Evolutionary conservation across 2,888 invertebrate genomes (phyloP).

Genomic region (Platerodrilus igneus): DNA sequence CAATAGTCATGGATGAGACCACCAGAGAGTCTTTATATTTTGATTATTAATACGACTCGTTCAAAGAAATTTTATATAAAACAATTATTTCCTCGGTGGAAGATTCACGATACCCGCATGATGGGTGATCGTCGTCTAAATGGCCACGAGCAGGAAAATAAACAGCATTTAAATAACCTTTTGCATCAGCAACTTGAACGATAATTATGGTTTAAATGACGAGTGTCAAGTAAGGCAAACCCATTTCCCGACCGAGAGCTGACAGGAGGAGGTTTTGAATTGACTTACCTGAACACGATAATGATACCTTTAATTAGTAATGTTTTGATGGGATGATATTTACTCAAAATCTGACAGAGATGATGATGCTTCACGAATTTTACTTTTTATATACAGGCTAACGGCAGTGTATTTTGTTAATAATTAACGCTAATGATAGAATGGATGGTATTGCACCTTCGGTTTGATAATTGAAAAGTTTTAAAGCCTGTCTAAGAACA

Average conservation of each 20-base stretch:
- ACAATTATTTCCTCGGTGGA: too few relatives aligned
- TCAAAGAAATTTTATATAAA: too few relatives aligned
- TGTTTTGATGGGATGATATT: conserved; percentile 45
- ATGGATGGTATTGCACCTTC: too few relatives aligned
- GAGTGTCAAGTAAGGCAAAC: conserved; percentile 38
- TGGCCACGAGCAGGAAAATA: conserved; percentile 37
- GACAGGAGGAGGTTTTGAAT: conserved; percentile 36
- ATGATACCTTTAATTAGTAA: conserved; percentile 47
- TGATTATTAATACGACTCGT: conserved; percentile 1
- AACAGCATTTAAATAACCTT: conserved; percentile 37
- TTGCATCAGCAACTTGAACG: conserved; percentile 35
- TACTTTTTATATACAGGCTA: too few relatives aligned
- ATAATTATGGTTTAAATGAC: conserved; percentile 42
- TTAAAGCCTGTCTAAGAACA: too few relatives aligned
- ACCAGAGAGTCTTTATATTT: conserved; percentile 12
- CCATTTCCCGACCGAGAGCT: conserved; percentile 35
- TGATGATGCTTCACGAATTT: too few relatives aligned
- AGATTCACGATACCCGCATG: too few relatives aligned
- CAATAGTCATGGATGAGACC: conserved; percentile 15
- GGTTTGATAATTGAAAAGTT: too few relatives aligned
- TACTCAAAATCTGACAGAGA: conserved; percentile 41
- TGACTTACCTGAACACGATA: conserved; percentile 44
- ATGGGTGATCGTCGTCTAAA: too few relatives aligned
- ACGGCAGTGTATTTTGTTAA: too few relatives aligned
- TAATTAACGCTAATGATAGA: too few relatives aligned